Base-by-base conservation (phyloP, 1,140 invertebrate genomes). In the Formica exsecta region DNA sequence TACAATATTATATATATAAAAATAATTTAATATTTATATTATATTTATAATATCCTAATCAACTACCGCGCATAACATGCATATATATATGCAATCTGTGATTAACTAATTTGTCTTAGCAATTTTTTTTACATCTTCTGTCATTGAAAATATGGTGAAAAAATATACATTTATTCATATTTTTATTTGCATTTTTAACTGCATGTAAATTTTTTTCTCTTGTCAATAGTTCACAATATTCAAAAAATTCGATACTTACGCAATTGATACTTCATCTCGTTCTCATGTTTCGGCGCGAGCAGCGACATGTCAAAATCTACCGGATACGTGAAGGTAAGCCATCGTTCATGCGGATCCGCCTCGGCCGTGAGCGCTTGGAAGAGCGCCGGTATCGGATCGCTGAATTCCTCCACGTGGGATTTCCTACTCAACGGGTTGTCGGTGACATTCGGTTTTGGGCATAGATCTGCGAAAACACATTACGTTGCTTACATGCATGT, bases 351-450 rank as follows among this genome's bases (percentile, higher is more conserved):
- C 2, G 95, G 92, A 92, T 98, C 98, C 51, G 97, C 96, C 90
- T 97, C 98, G 64, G 97, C 96, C 2, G 98, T 98, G 32, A 99
- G 95, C 1, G 97, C 97, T 85, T 96, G 95, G 92, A 99, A 99
- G 6, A 99, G 94, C 51, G 97, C 97, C 0, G 98, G 97, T 29
- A 98, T 96, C n/a, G 97, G 96, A 73, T 98, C 97, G 65, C 96
- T 96, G 4, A 99, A 96, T 84, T 98, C 97, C 93, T 99, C 98
- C 7, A 99, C 97, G 92, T 99, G 97, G 5, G 98, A 98, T 84
- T 98, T 97, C 92, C 97, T 97, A 59, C 96, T 97, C 68, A 98
- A 93, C 44, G 97, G 96, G 87, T 95, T 96, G 61, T 96, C 96
- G 8, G 97, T 97, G 91, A 97, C 96, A 92, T 98, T 98, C 36